Evolutionary conservation across 2,113 vertebrate species (phyloP).

Genomic region (Phalacrocorax pelagicus): DNA sequence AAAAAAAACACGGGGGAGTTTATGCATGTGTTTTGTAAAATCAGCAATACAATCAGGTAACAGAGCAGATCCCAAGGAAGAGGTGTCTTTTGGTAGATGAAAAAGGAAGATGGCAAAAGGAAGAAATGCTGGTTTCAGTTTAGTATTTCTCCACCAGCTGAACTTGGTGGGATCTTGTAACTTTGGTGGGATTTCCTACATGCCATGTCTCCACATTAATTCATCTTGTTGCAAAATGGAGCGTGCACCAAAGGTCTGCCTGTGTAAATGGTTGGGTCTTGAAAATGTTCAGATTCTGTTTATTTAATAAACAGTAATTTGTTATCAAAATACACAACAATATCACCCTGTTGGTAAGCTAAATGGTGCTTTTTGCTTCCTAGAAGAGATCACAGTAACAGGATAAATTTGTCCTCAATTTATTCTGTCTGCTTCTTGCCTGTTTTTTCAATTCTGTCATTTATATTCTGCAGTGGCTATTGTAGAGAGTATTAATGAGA

Average conservation of each 20-base stretch:
- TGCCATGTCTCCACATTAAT: neutral
- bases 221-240: neutral
- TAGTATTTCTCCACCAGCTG: neutral
- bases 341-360: neutral
- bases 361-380: neutral
- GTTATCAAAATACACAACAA: neutral
- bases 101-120: neutral
- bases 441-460: neutral
- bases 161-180: neutral
- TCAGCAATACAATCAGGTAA: neutral
- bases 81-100: fast-evolving
- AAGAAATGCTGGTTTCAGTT: neutral
- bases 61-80: neutral
- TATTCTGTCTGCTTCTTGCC: neutral
- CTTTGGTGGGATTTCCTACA: neutral
- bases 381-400: neutral
- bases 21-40: neutral
- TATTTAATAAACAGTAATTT: neutral
- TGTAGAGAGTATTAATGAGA: neutral
- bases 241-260: neutral
- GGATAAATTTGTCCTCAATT: neutral
- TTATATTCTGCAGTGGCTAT: neutral
- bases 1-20: neutral
- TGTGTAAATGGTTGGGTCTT: neutral
- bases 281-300: neutral